Base-by-base conservation (phyloP, 1,140 invertebrate species). In the Gryllus bimaculatus region DNA sequence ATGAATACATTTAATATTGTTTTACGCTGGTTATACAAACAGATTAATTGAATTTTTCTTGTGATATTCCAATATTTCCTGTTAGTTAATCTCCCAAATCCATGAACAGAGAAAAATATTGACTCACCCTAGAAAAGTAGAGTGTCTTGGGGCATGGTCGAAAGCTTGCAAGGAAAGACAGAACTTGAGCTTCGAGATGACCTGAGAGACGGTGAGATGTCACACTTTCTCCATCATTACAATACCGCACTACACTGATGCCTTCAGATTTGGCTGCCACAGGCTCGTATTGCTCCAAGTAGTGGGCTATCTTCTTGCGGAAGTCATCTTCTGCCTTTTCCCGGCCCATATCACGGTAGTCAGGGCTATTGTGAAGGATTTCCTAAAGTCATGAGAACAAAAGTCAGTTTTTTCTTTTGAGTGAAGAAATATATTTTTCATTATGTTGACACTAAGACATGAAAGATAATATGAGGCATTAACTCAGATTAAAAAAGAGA, bases 291-390 rank as follows among this genome's bases (percentile, higher is more conserved):
- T 91, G 90, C 48, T 90, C 86, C 82, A 92, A 89, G 85, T 97
- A 98, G 84, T 97, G 95, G 54, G 94, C 90, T 82, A 98, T 92
- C 82, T 96, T 93, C 81, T 92, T 88, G 78, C 92, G 88, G 79
- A 98, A 90, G 84, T 98, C 96, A 81, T 93, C 89, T 21, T 94
- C 88, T 0, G 96, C 96, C 81, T 91, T 85, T 8, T 91, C 89
- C 8, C 89, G 88, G 77, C 93, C 93, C 91, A 95, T 93, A 10
- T 90, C 90, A 74, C 89, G 88, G 84, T 98, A 98, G 85, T 98
- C 96, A 2, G 94, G 94, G 82, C 93, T 96, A 86, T 94, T 93
- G n/a, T 93, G 90, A 81, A 97, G 91, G 49, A 97, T 96, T 86
- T 97, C 96, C 86, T 94, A 88, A 76, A 84, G 48, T 8, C 10